Evolutionary conservation across 2,888 invertebrate species (phyloP), one percentile per base, ranked within the genome.

Genomic region (Caenorhabditis zanzibari): DNA sequence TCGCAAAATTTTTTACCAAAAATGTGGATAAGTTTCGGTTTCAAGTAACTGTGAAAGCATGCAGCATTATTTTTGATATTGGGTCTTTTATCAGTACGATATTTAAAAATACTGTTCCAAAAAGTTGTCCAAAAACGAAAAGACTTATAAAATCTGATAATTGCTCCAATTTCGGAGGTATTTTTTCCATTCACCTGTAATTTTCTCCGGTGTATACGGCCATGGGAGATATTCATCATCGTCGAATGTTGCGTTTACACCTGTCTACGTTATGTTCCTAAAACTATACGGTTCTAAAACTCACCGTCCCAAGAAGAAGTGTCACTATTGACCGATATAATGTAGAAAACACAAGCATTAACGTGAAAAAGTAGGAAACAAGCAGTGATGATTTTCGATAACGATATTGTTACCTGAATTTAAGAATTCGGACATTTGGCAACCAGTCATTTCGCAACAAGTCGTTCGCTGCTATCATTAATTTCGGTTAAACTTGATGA

Each of bases 311-410:
- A 76, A 4, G 69, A 69, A 38, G 73, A 74, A 61, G 71, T 71
- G 56, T 82, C 80, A 61, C 86, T 84, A 58, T 85, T 77, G 22
- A 84, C 73, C 1, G 84, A 84, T 5, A 87, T 75, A 32, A 84
- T 76, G 59, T 86, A 90, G 52, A 86, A 90, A 7, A 77, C 86
- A 71, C 89, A 89, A 7, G 90, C 90, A 71, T 90, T 90, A 85
- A 88, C 86, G 61, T 91, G 91, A 69, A 91, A 91, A 9, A 91
- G 73, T 9, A 86, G 47, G 14, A 85, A 76, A 68, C 86, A 85
- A 6, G 83, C 75, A 41, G 81, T 59, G 52, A 86, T 52, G 47
- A 86, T 83, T 44, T 81, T 75, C 22, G 84, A 59, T 9, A 84
- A 41, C 10, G 84, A 84, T 28, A 84, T 84, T 44, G 73, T 84